A percentile compares a stretch with the other conserved stretches of the same genome.
Evolutionary conservation across 1,140 invertebrate species (phyloP).

Genomic region (Pantala flavescens): DNA sequence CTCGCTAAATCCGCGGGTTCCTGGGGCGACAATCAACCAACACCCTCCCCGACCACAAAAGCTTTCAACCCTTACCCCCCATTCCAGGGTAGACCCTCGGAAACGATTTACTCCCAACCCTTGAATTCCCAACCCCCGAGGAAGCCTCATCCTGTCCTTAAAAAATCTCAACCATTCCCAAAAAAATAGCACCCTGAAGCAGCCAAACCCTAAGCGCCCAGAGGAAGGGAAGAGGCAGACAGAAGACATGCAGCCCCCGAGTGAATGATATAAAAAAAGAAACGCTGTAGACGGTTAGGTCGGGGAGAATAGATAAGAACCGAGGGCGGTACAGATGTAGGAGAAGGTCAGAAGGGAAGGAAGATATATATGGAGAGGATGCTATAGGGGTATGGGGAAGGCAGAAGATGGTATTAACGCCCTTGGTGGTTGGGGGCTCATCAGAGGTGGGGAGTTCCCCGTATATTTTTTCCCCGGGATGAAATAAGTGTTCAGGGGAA

Average conservation of each 20-base stretch:
- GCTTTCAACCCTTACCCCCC: too few relatives aligned
- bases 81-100: too few relatives aligned
- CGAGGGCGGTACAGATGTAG: neutral
- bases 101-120: too few relatives aligned
- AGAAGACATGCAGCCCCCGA: neutral
- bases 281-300: neutral
- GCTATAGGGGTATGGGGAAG: neutral
- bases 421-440: neutral
- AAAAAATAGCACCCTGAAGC: too few relatives aligned
- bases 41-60: too few relatives aligned
- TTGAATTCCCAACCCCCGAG: too few relatives aligned
- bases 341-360: neutral
- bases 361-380: neutral
- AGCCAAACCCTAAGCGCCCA: too few relatives aligned
- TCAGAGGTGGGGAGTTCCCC: neutral
- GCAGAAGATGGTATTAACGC: neutral
- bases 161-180: too few relatives aligned
- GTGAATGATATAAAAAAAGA: conserved; percentile 2
- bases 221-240: neutral
- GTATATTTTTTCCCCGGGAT: neutral
- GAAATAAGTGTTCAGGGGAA: neutral
- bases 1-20: too few relatives aligned
- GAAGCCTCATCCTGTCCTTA: too few relatives aligned
- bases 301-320: neutral
- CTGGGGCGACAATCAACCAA: too few relatives aligned